Evolutionary conservation across 2,888 invertebrate species (phyloP).

Genomic region (Conchocele bisecta): DNA sequence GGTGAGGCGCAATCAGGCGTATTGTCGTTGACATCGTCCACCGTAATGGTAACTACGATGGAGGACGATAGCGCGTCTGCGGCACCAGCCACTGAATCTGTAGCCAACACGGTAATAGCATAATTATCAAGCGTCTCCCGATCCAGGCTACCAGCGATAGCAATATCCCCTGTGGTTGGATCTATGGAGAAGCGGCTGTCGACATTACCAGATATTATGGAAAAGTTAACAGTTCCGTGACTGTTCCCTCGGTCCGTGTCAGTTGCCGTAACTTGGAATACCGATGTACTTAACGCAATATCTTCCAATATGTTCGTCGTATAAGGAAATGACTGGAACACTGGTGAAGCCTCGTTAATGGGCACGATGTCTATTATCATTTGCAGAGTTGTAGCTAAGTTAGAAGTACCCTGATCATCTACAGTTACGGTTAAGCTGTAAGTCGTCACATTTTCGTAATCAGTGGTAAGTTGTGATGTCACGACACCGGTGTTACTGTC

Average conservation of each 20-base stretch:
- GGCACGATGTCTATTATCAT: slow-evolving; percentile 52
- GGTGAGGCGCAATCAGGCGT: slow-evolving; percentile 63
- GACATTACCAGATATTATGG: slow-evolving; percentile 60
- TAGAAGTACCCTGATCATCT: slow-evolving; percentile 57
- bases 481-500: slow-evolving; percentile 57
- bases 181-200: slow-evolving; percentile 68
- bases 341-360: slow-evolving; percentile 66
- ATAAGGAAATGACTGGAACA: slow-evolving; percentile 55
- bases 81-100: slow-evolving; percentile 69
- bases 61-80: slow-evolving; percentile 82
- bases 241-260: slow-evolving; percentile 61
- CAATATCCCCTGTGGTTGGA: slow-evolving; percentile 60
- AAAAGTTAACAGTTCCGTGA: slow-evolving; percentile 65
- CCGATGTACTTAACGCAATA: slow-evolving; percentile 27
- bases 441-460: slow-evolving; percentile 65
- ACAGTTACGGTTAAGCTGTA: slow-evolving; percentile 60
- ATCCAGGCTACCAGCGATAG: slow-evolving; percentile 63
- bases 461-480: slow-evolving; percentile 48
- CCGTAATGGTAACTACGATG: slow-evolving; percentile 90
- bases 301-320: slow-evolving; percentile 59
- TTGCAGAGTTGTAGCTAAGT: slow-evolving; percentile 32
- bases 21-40: slow-evolving; percentile 92
- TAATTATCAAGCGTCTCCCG: slow-evolving; percentile 65
- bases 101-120: slow-evolving; percentile 70
- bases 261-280: slow-evolving; percentile 46